These are phyloP conservation scores for Harpalus rufipes DNA, from an alignment of 2,888 invertebrate genomes.

Conservation along the genomic window DNA sequence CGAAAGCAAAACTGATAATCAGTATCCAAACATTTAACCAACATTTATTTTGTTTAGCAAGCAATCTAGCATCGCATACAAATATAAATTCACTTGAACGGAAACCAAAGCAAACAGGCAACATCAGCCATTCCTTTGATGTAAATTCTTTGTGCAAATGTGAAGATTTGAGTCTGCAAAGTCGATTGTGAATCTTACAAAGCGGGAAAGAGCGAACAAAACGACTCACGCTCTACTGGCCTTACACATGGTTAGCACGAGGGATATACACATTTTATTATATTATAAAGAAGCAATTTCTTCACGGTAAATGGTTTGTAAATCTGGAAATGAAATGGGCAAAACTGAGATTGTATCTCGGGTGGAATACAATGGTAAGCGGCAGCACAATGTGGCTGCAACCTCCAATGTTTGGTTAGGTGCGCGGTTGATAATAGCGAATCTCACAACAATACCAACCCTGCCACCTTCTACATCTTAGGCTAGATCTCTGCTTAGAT, in stretches of 20 bases:
- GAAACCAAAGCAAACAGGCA: conserved; percentile 42
- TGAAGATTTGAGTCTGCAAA: conserved; percentile 35
- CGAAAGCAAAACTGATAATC: conserved; percentile 13
- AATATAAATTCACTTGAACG: conserved; percentile 11
- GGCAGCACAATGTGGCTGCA: conserved; percentile 75
- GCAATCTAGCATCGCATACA: conserved; percentile 31
- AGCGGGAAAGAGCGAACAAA: conserved; percentile 56
- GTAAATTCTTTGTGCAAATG: conserved; percentile 36
- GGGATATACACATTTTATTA: conserved; percentile 76
- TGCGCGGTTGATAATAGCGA: conserved; percentile 76
- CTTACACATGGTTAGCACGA: conserved; percentile 67
- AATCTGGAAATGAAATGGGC: conserved; percentile 74
- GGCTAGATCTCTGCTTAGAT: conserved; percentile 46
- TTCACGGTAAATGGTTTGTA: conserved; percentile 77
- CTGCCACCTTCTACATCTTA: conserved; percentile 18
- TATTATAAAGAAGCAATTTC: conserved; percentile 78
- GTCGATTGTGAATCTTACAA: conserved; percentile 62
- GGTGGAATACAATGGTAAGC: conserved; percentile 71
- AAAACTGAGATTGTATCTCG: conserved; percentile 75
- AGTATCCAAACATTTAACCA: conserved; percentile 16
- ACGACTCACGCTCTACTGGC: conserved; percentile 58
- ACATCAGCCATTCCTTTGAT: conserved; percentile 21
- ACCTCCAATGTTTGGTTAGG: conserved; percentile 85
- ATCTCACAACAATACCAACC: conserved; percentile 30
- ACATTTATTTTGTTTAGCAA: conserved; percentile 31